These are phyloP conservation scores for Bicyclus anynana DNA, from an alignment of 1,140 invertebrate species.

Conservation along the genomic window DNA sequence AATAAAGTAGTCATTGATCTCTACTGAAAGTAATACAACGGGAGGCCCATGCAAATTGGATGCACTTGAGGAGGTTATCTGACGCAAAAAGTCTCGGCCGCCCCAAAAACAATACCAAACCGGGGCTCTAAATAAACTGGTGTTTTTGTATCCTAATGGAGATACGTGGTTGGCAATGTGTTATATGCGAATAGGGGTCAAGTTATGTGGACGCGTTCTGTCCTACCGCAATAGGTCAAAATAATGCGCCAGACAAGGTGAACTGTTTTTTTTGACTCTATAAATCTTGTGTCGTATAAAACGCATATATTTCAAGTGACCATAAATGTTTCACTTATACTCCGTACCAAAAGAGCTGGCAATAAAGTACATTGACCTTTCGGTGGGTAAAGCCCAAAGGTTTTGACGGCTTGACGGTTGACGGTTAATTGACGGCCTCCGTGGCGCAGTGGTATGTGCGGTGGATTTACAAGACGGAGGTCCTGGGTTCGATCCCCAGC, in stretches of 20 bases:
- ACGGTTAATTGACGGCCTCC: no score
- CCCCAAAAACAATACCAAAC: neutral
- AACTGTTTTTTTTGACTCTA: conserved; percentile 26
- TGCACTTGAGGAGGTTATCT: conserved; percentile 23
- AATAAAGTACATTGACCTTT: no score
- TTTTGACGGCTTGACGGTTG: no score
- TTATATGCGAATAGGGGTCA: conserved; percentile 12
- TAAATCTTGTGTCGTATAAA: neutral
- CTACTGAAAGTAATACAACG: conserved; percentile 15
- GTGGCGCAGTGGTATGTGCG: no score
- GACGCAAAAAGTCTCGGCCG: neutral
- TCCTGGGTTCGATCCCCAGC: no score
- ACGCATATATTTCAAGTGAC: neutral
- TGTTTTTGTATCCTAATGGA: neutral
- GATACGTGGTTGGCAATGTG: conserved; percentile 9
- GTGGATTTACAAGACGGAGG: no score
- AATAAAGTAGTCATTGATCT: conserved; percentile 8
- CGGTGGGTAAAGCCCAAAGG: no score
- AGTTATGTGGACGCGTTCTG: conserved; percentile 15
- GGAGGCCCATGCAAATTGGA: conserved; percentile 23
- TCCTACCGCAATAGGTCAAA: conserved; percentile 48
- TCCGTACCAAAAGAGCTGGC: no score
- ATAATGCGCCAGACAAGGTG: conserved; percentile 36
- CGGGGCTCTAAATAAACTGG: conserved; percentile 4
- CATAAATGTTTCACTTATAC: no score